phyloP scores from a whole-genome alignment of 2,797 vertebrate species.

The Lepus townsendii region DNA sequence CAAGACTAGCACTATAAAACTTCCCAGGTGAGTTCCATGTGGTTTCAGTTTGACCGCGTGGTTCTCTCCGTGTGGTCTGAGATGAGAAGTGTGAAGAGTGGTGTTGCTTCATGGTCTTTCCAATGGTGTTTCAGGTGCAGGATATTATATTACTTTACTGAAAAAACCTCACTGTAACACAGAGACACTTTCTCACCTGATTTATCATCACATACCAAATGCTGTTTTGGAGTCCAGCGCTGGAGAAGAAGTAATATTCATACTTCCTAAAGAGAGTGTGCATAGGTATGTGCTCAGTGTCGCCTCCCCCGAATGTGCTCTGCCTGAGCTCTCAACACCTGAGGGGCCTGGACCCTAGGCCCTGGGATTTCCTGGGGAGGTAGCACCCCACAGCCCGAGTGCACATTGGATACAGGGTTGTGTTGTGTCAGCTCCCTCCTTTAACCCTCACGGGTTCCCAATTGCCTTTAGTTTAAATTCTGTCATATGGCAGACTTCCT shows the following conservation, averaged over 20 bases:
- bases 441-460: neutral
- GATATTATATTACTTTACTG: slow-evolving; percentile 98
- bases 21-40: neutral
- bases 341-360: neutral
- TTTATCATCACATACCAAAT: slow-evolving; percentile 95
- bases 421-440: neutral
- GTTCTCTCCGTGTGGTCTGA: neutral
- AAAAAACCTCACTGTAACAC: slow-evolving; percentile 94
- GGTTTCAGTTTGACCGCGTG: neutral
- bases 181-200: slow-evolving; percentile 93
- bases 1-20: neutral
- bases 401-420: neutral
- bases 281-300: slow-evolving; percentile 89
- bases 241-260: slow-evolving; percentile 96
- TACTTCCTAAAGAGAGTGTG: slow-evolving; percentile 95
- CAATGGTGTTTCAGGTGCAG: slow-evolving; percentile 90
- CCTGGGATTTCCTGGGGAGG: neutral
- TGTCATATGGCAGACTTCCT: neutral
- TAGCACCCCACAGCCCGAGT: neutral
- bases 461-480: neutral
- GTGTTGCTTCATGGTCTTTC: slow-evolving; percentile 11
- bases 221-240: slow-evolving; percentile 95
- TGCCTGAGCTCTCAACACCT: neutral
- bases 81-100: neutral
- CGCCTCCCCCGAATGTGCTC: too few relatives aligned